Conservation (phyloP, 2,797 vertebrate species). For the Podargus strigoides region DNA sequence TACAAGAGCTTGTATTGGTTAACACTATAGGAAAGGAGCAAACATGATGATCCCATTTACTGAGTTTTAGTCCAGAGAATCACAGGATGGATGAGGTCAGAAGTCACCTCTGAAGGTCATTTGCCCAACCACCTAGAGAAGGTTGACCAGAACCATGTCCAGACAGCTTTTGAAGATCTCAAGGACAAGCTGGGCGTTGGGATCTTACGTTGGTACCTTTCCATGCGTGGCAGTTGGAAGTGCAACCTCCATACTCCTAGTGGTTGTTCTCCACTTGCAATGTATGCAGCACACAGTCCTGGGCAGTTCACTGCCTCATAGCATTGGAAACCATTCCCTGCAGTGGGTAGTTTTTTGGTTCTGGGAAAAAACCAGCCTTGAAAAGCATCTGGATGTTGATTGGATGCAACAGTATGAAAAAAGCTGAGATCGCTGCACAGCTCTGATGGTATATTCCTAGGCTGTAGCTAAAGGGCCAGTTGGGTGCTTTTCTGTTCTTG, state of each 20-base stretch:
- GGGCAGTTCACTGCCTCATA: not conserved
- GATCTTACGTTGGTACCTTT: not conserved
- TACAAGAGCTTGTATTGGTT: not conserved
- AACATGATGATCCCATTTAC: not conserved
- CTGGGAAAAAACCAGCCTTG: not conserved
- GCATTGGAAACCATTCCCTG: not conserved
- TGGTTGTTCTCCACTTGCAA: not conserved
- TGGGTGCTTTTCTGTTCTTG: fast-evolving
- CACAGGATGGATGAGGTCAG: not conserved
- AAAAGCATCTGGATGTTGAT: not conserved
- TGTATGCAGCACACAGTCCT: not conserved
- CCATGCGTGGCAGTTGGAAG: not conserved
- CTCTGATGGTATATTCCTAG: fast-evolving
- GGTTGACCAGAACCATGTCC: not conserved
- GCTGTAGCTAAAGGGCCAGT: fast-evolving
- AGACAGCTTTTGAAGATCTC: not conserved
- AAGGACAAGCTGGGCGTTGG: not conserved
- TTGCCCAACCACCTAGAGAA: fast-evolving
- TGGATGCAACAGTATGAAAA: not conserved
- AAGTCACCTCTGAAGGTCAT: not conserved
- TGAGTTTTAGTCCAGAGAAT: not conserved
- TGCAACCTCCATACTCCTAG: not conserved
- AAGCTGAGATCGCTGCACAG: fast-evolving
- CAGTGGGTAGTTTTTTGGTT: fast-evolving
- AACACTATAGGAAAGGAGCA: not conserved